Evolutionary conservation across 2,797 vertebrate species (phyloP), one percentile per base, ranked within the genome.

Genomic region (Gymnothorax reevesii): DNA sequence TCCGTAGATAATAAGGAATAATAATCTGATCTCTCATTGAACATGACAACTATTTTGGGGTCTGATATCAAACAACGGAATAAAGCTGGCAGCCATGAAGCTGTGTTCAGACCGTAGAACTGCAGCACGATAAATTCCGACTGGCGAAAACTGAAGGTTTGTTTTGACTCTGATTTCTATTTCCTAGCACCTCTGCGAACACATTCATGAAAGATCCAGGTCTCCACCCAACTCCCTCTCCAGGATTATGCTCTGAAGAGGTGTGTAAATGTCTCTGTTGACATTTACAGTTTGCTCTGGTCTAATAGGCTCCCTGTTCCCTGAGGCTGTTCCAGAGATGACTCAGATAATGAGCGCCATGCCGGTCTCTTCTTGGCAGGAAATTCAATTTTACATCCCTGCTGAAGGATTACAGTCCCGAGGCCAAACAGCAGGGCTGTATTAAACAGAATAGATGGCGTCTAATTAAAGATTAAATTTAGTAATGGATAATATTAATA

Each of bases 211-310:
- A 79, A 8, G 64, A 57, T 64, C 15, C 25, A 22, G 33, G 52
- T 54, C 54, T 49, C 59, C 77, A 82, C 52, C 42, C 64, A n/a
- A 8, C n/a, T 59, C 54, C 77, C 9, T 62, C n/a, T 20, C 85
- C 59, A 13, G 33, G 33, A 42, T 33, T 87, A 73, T 59, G 27
- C 17, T 17, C 42, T 84, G 66, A 84, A n/a, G 59, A 87, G 83
- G 83, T 66, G 64, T 75, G 55, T 57, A 84, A 20, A 87, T 42
- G 57, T 57, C 42, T 25, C 55, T 22, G 17, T 2, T 7, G n/a
- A 9, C 60, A 3, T 55, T 22, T 64, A 64, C 75, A 33, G 0
- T 59, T 9, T 20, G 75, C 25, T n/a, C 22, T 49, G 17, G 12
- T 27, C 52, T 66, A 86, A 60, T 25, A 83, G n/a, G 15, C 0